phyloP scores from a whole-genome alignment of 2,797 vertebrate species.

The Oreortyx pictus region DNA sequence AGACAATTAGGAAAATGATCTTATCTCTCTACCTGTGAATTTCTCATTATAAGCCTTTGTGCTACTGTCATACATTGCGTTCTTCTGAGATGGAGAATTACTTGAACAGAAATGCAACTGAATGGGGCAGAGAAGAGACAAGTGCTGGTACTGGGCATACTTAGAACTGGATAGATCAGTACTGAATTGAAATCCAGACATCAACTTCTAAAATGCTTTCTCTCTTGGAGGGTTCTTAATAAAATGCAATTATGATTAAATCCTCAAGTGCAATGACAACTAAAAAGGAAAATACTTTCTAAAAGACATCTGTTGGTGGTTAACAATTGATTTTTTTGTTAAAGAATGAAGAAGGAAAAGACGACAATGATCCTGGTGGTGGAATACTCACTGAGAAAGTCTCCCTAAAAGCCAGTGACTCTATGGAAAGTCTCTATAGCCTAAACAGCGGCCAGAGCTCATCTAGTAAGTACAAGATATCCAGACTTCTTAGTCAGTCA shows the following conservation, averaged over 20 bases:
- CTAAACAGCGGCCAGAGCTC: conserved; percentile 89
- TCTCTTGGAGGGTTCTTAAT: not conserved
- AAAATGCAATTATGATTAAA: not conserved
- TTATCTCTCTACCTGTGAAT: not conserved
- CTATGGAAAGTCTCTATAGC: conserved; percentile 91
- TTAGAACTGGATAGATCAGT: not conserved
- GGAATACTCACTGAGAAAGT: conserved; percentile 73
- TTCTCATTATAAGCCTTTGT: not conserved
- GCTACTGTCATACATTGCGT: not conserved
- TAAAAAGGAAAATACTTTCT: not conserved
- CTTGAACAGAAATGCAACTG: not conserved
- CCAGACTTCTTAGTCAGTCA: not conserved
- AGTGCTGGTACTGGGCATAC: not conserved
- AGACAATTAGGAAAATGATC: not conserved
- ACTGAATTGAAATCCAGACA: not conserved
- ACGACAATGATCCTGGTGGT: conserved; percentile 75
- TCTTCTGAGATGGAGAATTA: not conserved
- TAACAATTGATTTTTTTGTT: conserved; percentile 39
- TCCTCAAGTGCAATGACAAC: not conserved
- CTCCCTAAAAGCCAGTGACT: conserved; percentile 82
- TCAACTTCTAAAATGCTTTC: not conserved
- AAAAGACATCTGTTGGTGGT: not conserved
- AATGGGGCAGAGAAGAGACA: not conserved
- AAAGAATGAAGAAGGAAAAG: conserved; percentile 83
- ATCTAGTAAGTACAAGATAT: conserved; percentile 86